A percentile compares a stretch with the other conserved stretches of the same genome.
These are phyloP conservation scores for Sigmodon hispidus DNA, from an alignment of 2,113 vertebrate genomes.

Conservation along the genomic window DNA sequence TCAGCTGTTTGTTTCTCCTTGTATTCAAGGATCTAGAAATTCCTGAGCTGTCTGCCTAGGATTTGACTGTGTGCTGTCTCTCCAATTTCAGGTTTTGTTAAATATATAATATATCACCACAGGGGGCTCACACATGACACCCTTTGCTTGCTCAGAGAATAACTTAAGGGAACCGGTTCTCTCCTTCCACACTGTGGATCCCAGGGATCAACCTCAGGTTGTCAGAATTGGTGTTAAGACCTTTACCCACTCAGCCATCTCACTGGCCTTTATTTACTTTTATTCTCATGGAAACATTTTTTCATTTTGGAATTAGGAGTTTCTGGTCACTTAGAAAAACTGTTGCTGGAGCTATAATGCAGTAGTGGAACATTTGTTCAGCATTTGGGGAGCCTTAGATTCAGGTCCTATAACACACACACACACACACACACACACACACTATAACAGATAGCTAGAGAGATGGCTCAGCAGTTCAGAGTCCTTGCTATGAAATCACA, in stretches of 20 bases:
- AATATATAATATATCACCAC: no score
- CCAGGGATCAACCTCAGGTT: neutral
- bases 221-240: neutral
- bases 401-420: neutral
- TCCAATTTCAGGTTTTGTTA: no score
- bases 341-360: neutral
- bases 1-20: no score
- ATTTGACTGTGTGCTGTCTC: no score
- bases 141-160: neutral
- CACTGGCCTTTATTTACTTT: neutral
- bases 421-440: neutral
- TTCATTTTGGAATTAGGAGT: conserved; percentile 45
- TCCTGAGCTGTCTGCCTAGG: no score
- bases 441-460: no score
- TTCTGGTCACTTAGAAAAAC: conserved; percentile 48
- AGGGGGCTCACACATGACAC: neutral
- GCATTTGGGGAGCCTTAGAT: neutral
- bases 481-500: neutral
- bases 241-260: neutral
- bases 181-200: neutral
- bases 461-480: neutral
- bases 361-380: neutral
- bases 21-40: no score
- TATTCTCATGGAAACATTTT: conserved; percentile 48
- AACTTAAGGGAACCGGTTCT: neutral